Conservation (phyloP, 2,113 vertebrate genomes). For the Dasyornis broadbenti region DNA sequence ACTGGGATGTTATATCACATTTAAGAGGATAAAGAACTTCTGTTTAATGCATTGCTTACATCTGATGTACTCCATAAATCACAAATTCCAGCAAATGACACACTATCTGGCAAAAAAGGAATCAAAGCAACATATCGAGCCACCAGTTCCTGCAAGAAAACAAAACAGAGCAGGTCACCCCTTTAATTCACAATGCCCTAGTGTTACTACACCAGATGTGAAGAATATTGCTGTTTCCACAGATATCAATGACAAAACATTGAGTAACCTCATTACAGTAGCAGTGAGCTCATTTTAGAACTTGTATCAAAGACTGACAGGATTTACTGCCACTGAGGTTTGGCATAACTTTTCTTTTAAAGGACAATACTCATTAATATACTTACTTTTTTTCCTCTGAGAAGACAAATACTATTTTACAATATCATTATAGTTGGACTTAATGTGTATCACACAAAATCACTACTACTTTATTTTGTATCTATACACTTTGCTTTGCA, state of each 20-base stretch:
- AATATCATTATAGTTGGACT: not conserved
- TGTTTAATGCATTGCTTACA: slow-evolving; percentile 71
- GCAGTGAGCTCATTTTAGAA: not conserved
- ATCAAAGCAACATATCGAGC: slow-evolving; percentile 90
- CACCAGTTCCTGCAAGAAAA: slow-evolving; percentile 78
- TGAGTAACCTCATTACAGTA: not conserved
- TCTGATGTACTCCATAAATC: slow-evolving; percentile 95
- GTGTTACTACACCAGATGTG: not conserved
- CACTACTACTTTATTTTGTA: not conserved
- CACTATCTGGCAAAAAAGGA: slow-evolving; percentile 88
- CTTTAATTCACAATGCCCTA: not conserved
- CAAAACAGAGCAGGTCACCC: not conserved
- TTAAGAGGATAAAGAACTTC: not conserved
- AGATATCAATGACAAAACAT: not conserved
- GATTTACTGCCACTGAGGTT: not conserved
- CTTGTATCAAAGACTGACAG: not conserved
- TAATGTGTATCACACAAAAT: not conserved
- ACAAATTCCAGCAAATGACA: slow-evolving; percentile 87
- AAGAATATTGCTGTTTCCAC: not conserved
- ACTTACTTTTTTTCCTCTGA: not conserved
- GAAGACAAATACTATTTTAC: not conserved
- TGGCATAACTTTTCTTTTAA: not conserved
- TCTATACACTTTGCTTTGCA: not conserved
- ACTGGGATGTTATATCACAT: not conserved
- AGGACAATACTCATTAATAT: not conserved